Conservation (phyloP, 2,797 vertebrate species). For the Gallinago stenura region DNA sequence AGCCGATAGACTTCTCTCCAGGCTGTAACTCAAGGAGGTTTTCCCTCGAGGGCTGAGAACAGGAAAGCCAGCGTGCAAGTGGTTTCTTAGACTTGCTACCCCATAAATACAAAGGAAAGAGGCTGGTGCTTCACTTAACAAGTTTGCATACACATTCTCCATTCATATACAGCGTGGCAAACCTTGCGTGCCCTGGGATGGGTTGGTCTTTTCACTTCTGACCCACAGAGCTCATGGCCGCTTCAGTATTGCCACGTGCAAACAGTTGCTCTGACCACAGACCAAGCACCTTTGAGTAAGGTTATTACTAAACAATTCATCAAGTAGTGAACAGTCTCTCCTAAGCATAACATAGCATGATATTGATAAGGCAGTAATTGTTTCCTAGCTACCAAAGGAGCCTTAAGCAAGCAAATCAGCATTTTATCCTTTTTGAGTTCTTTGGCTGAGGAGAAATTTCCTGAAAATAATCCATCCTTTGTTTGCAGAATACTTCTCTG, state of each 20-base stretch:
- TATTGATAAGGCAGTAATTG: neutral
- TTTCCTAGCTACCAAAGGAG: constrained; percentile 29
- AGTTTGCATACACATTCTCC: neutral
- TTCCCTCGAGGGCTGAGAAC: neutral
- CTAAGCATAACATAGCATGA: neutral
- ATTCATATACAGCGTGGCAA: neutral
- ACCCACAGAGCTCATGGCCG: fast-evolving
- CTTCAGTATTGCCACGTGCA: neutral
- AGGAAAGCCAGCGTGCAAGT: neutral
- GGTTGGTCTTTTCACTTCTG: neutral
- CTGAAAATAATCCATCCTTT: constrained; percentile 27
- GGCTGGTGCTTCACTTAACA: neutral
- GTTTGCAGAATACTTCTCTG: neutral
- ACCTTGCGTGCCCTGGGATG: neutral
- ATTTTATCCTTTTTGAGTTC: constrained; percentile 22
- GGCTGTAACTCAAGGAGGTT: neutral
- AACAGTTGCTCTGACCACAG: neutral
- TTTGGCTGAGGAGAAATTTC: constrained; percentile 25
- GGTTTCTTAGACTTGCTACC: neutral
- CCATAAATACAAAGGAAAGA: neutral
- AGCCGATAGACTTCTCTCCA: fast-evolving
- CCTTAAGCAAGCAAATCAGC: neutral
- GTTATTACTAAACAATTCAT: constrained; percentile 17
- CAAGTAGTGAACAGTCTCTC: neutral
- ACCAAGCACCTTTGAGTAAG: neutral